phyloP scores from a whole-genome alignment of 2,113 vertebrate genomes.

The Cololabis saira region DNA sequence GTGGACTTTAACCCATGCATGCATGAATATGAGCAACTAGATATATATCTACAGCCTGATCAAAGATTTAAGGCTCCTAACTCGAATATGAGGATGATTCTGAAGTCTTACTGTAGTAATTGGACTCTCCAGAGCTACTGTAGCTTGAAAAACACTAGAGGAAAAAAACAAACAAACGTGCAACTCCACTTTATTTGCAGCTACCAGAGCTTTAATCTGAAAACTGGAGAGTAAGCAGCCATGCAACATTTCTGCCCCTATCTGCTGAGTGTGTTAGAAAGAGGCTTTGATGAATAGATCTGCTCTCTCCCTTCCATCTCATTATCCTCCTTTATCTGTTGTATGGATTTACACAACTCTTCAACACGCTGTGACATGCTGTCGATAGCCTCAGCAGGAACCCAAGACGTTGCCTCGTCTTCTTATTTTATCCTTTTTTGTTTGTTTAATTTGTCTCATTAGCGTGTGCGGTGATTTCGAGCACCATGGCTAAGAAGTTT shows the following conservation, averaged over 20 bases:
- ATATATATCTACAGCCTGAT: too few species aligned
- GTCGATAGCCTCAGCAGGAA: slow-evolving; percentile 48
- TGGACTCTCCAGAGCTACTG: slow-evolving; percentile 14
- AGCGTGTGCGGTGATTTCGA: slow-evolving; percentile 4
- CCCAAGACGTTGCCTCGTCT: slow-evolving; percentile 42
- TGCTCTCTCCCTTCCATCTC: slow-evolving; percentile 71
- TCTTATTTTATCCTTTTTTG: slow-evolving; percentile 18
- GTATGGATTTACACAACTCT: slow-evolving; percentile 75
- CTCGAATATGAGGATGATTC: too few species aligned
- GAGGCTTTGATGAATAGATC: slow-evolving; percentile 79
- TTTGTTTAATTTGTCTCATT: slow-evolving; percentile 31
- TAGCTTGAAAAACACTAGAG: slow-evolving; percentile 14
- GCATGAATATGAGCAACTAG: too few species aligned
- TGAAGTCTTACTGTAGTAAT: neutral
- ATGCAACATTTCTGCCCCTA: slow-evolving; percentile 33
- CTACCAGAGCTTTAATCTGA: slow-evolving; percentile 67
- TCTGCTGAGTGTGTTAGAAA: slow-evolving; percentile 78
- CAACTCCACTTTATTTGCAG: slow-evolving; percentile 44
- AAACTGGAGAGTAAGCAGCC: slow-evolving; percentile 67
- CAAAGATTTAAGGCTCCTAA: too few species aligned
- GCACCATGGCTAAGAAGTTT: neutral
- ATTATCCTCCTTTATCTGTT: slow-evolving; percentile 76
- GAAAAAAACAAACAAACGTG: slow-evolving; percentile 7
- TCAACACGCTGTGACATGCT: slow-evolving; percentile 55
- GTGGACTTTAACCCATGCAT: too few species aligned